Evolutionary conservation across 2,888 invertebrate species (phyloP).

Genomic region (Eilema griseolum): DNA sequence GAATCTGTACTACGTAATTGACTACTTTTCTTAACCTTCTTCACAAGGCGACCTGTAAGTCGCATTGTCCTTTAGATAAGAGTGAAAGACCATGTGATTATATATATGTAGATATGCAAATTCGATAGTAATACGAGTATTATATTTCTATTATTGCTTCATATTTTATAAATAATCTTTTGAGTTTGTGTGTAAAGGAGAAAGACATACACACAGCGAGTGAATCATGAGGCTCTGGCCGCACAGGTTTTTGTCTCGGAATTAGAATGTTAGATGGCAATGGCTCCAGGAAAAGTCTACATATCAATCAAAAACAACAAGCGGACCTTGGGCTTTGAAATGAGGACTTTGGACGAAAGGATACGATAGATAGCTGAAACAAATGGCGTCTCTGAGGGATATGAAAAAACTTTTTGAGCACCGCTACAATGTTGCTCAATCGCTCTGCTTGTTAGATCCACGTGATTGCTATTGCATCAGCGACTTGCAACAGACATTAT

Average conservation of each 20-base stretch:
- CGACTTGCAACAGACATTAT: background rate
- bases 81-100: slow-evolving; percentile 8
- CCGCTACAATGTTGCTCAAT: slow-evolving; percentile 1
- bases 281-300: no score
- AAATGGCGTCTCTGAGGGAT: background rate
- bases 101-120: slow-evolving; percentile 23
- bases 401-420: background rate
- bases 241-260: no score
- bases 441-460: background rate
- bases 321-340: no score
- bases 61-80: slow-evolving; percentile 24
- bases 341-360: no score
- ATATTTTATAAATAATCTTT: no score
- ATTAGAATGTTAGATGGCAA: no score
- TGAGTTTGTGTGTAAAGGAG: no score
- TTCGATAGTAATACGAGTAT: slow-evolving; percentile 9
- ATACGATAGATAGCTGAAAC: background rate
- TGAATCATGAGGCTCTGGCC: no score
- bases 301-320: no score
- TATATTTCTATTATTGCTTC: no score
- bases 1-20: background rate
- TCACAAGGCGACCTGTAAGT: slow-evolving; percentile 13
- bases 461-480: background rate
- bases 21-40: background rate
- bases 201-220: no score